phyloP scores from a whole-genome alignment of 2,888 invertebrate species.

The Athalia circularis region DNA sequence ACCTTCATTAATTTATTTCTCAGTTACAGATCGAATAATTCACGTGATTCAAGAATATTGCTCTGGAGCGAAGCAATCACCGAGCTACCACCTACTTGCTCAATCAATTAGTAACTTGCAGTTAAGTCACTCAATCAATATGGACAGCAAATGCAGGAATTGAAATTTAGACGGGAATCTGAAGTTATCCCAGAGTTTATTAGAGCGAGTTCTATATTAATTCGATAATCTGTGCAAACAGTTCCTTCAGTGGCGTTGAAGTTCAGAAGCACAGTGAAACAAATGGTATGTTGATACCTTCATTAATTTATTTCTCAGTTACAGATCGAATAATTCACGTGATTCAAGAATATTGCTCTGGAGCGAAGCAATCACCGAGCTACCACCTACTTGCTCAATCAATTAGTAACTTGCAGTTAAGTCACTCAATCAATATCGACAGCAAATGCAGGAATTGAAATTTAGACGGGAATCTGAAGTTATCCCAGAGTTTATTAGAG shows the following conservation, averaged over 20 bases:
- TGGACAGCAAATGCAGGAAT: slow-evolving; percentile 20
- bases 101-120: slow-evolving; percentile 21
- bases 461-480: slow-evolving; percentile 27
- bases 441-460: slow-evolving; percentile 32
- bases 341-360: slow-evolving; percentile 4
- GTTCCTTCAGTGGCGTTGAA: too few relatives aligned
- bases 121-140: slow-evolving; percentile 6
- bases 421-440: slow-evolving; percentile 10
- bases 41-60: background rate
- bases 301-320: slow-evolving; percentile 1
- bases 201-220: slow-evolving; percentile 22
- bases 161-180: slow-evolving; percentile 39
- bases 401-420: slow-evolving; percentile 19
- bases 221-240: slow-evolving; percentile 9
- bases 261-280: too few relatives aligned
- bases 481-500: background rate
- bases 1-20: background rate
- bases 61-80: slow-evolving; percentile 25
- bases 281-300: background rate
- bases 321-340: slow-evolving; percentile 9
- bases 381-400: slow-evolving; percentile 1
- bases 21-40: slow-evolving; percentile 13
- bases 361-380: slow-evolving; percentile 25
- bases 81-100: slow-evolving; percentile 2
- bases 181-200: background rate